Conservation (phyloP, 1,140 invertebrate genomes). For the Tetragonula clypearis region DNA sequence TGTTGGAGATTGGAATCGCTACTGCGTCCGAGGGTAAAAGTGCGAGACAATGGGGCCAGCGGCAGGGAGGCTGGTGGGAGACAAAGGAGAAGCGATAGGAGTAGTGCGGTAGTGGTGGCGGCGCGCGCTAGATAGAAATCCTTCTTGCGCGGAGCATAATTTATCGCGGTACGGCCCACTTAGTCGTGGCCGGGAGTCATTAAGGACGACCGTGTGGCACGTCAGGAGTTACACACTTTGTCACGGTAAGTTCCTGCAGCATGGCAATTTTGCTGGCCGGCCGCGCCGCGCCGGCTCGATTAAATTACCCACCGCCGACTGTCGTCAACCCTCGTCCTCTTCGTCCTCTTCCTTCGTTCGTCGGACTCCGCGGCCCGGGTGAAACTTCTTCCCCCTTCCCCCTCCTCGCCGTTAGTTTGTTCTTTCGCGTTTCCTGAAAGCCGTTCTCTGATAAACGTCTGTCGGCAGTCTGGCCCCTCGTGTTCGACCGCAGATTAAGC, state of each 20-base stretch:
- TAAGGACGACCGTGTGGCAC: conserved; percentile 42
- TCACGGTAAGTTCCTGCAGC: conserved; percentile 49
- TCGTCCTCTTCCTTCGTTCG: background rate
- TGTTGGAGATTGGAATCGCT: background rate
- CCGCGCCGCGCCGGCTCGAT: conserved; percentile 36
- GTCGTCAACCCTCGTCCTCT: background rate
- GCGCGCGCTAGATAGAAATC: conserved; percentile 35
- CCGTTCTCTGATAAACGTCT: background rate
- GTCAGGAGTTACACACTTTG: conserved; percentile 53
- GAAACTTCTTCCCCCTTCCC: conserved; percentile 22
- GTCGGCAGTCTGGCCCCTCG: background rate
- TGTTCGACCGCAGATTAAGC: background rate
- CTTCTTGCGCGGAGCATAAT: conserved; percentile 21
- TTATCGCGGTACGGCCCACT: conserved; percentile 47
- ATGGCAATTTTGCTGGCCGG: conserved; percentile 38
- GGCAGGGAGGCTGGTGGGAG: no score
- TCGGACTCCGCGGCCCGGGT: background rate
- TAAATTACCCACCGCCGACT: conserved; percentile 46
- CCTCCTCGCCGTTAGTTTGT: background rate
- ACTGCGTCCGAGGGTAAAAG: background rate
- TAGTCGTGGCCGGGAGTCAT: conserved; percentile 49
- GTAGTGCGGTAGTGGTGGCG: background rate
- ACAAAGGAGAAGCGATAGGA: background rate
- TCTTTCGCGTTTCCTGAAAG: conserved; percentile 24
- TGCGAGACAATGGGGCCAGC: background rate